Evolutionary conservation across 2,113 vertebrate species (phyloP).

Genomic region (Rhinopomastus cyanomelas): DNA sequence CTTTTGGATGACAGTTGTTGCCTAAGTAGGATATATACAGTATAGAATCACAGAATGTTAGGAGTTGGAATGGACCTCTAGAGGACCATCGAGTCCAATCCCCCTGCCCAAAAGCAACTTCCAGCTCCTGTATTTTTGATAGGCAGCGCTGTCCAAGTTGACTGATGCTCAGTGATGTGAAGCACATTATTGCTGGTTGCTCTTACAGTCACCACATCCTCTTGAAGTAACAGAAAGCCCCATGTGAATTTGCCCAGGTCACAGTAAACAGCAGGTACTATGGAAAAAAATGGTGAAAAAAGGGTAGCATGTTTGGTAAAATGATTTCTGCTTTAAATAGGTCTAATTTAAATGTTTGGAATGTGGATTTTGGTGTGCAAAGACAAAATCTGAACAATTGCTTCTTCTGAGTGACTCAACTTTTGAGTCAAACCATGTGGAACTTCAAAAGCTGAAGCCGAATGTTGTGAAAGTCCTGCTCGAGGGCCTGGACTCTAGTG

Average conservation of each 20-base stretch:
- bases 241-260: not conserved
- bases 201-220: not conserved
- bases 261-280: not conserved
- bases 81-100: too few relatives aligned
- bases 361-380: not conserved
- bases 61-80: not conserved
- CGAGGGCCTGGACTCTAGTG: not conserved
- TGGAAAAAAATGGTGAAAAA: not conserved
- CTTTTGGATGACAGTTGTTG: not conserved
- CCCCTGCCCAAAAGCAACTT: too few relatives aligned
- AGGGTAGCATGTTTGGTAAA: not conserved
- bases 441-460: conserved; percentile 23
- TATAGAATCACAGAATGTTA: not conserved
- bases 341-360: not conserved
- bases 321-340: not conserved
- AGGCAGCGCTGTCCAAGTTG: not conserved
- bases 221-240: not conserved
- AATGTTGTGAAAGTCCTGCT: conserved; percentile 3
- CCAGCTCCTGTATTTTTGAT: not conserved
- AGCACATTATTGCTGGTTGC: not conserved
- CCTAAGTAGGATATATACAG: not conserved
- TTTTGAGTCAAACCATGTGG: not conserved
- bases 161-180: not conserved
- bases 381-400: not conserved
- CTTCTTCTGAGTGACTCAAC: not conserved